These are phyloP conservation scores for Sinhomidia bicolor DNA, from an alignment of 2,888 invertebrate species.

Conservation along the genomic window DNA sequence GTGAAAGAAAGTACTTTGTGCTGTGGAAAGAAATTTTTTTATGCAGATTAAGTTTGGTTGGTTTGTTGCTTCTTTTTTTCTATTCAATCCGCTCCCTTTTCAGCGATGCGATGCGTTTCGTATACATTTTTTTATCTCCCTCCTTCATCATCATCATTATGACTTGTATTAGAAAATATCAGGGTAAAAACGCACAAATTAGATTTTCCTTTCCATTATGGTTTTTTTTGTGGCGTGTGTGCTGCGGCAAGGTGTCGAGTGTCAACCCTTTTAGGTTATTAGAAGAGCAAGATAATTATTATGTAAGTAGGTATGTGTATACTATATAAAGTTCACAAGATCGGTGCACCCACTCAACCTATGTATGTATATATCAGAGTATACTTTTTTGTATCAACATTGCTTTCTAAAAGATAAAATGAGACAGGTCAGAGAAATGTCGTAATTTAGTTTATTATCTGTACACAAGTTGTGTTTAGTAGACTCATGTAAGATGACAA, in stretches of 20 bases:
- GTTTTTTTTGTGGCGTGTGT: no score
- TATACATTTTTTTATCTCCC: neutral
- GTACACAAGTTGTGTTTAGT: conserved; percentile 14
- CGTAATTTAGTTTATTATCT: conserved; percentile 39
- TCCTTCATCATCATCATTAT: conserved; percentile 8
- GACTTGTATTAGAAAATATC: neutral
- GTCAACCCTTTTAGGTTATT: conserved; percentile 7
- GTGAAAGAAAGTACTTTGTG: neutral
- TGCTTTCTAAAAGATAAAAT: neutral
- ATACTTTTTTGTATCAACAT: no score
- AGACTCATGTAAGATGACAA: conserved; percentile 9
- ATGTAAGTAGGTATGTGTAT: no score
- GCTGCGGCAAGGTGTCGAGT: conserved; percentile 1
- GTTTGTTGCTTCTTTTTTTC: no score
- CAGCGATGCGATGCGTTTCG: neutral
- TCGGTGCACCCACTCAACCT: no score
- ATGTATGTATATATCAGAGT: no score
- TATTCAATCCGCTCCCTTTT: neutral
- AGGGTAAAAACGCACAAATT: neutral
- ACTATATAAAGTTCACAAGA: no score
- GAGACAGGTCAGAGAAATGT: conserved; percentile 10
- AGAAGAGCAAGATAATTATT: neutral
- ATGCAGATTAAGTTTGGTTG: no score
- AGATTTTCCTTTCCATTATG: neutral
- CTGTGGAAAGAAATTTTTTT: neutral